Evolutionary conservation across 2,797 vertebrate species (phyloP).

Genomic region (Hyperoplus lanceolatus): DNA sequence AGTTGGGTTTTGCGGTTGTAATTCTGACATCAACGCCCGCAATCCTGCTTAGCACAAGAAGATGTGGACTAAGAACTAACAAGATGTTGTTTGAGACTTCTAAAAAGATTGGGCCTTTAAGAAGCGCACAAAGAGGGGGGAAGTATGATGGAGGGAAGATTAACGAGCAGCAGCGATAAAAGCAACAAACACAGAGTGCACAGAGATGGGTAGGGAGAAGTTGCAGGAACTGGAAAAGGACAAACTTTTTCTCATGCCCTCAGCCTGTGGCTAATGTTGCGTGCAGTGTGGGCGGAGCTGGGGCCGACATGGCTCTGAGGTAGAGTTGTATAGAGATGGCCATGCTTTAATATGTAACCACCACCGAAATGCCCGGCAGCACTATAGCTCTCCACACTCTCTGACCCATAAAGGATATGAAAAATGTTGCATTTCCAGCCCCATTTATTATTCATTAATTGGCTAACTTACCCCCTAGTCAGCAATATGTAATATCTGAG

Average conservation of each 20-base stretch:
- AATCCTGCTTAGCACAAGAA: slow-evolving; percentile 52
- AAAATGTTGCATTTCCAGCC: slow-evolving; percentile 75
- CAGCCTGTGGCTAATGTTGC: slow-evolving; percentile 73
- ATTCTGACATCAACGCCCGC: slow-evolving; percentile 52
- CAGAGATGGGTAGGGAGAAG: slow-evolving; percentile 52
- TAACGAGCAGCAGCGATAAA: slow-evolving; percentile 74
- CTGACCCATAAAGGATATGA: slow-evolving; percentile 81
- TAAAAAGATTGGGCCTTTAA: slow-evolving; percentile 40
- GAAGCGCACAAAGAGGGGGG: slow-evolving; percentile 39
- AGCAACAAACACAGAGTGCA: slow-evolving; percentile 51
- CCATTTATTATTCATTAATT: slow-evolving; percentile 86
- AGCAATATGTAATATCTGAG: slow-evolving; percentile 83
- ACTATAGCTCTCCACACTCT: slow-evolving; percentile 66
- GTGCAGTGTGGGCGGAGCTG: slow-evolving; percentile 65
- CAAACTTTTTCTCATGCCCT: slow-evolving; percentile 75
- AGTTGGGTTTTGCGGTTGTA: slow-evolving; percentile 48
- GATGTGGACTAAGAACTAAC: slow-evolving; percentile 57
- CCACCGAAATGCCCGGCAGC: slow-evolving; percentile 69
- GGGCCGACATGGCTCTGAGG: slow-evolving; percentile 75
- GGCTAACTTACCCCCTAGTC: slow-evolving; percentile 80
- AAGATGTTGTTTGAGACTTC: slow-evolving; percentile 69
- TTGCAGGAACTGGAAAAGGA: slow-evolving; percentile 56
- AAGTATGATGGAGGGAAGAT: slow-evolving; percentile 68
- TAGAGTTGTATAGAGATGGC: slow-evolving; percentile 62
- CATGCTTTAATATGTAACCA: slow-evolving; percentile 74